Evolutionary conservation across 92 coral and sea anemone species (phyloP).

Genomic region (Phenganax marumi): DNA sequence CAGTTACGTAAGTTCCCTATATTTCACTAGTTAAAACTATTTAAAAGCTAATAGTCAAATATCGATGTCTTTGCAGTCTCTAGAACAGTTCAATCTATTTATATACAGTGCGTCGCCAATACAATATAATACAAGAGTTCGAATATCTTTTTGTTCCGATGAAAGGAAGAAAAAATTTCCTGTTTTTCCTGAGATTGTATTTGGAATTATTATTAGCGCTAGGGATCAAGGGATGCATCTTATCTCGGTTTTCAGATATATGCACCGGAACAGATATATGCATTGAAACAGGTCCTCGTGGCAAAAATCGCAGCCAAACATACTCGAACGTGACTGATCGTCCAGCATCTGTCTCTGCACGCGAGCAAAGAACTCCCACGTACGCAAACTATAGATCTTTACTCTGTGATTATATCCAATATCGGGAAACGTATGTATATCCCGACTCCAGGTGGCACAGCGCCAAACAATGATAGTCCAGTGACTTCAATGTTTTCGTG

Average conservation of each 20-base stretch:
- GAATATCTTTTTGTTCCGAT: slow-evolving; percentile 42
- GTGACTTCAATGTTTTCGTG: no score
- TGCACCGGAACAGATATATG: background rate
- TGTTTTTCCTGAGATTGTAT: slow-evolving; percentile 39
- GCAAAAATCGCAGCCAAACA: background rate
- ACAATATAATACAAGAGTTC: slow-evolving; percentile 32
- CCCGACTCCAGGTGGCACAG: no score
- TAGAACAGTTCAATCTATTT: background rate
- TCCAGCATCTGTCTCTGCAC: no score
- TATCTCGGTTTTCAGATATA: background rate
- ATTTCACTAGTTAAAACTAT: background rate
- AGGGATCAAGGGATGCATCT: slow-evolving; percentile 8
- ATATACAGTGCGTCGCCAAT: background rate
- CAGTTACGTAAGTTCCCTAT: background rate
- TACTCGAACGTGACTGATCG: no score
- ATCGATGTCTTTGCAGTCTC: background rate
- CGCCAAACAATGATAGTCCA: no score
- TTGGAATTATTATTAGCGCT: background rate
- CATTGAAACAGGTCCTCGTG: slow-evolving; percentile 7
- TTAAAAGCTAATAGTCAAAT: background rate
- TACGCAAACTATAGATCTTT: no score
- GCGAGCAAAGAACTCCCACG: no score
- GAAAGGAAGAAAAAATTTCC: slow-evolving; percentile 30
- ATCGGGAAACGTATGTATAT: no score
- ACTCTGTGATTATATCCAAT: no score